phyloP scores from a whole-genome alignment of 2,888 invertebrate species.

The Chaitophorus viminalis region DNA sequence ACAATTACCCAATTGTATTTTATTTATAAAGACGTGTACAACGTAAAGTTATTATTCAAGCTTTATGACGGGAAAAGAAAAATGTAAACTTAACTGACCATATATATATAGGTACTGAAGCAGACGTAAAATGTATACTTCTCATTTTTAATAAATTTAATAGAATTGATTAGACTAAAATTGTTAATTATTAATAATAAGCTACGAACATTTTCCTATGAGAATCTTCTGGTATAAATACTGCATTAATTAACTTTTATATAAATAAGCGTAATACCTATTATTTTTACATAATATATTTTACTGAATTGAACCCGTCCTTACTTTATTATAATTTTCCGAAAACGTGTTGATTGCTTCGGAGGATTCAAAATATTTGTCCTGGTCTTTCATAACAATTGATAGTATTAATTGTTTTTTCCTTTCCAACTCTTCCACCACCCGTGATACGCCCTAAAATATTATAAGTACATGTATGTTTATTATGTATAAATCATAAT shows the following conservation, averaged over 20 bases:
- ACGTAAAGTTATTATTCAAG: background rate
- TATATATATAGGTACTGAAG: background rate
- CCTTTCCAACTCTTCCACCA: slow-evolving; percentile 79
- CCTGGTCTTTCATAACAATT: slow-evolving; percentile 75
- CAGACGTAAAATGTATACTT: too few relatives aligned
- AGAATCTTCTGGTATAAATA: background rate
- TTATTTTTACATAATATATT: too few relatives aligned
- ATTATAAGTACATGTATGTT: background rate
- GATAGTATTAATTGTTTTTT: slow-evolving; percentile 75
- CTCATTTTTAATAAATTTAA: background rate
- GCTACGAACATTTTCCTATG: background rate
- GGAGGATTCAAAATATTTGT: slow-evolving; percentile 77
- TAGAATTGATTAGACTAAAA: background rate
- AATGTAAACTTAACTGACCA: background rate
- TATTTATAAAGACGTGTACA: background rate
- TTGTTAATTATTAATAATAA: background rate
- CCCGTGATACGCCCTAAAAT: slow-evolving; percentile 72
- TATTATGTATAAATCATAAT: background rate
- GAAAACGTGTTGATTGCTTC: slow-evolving; percentile 76
- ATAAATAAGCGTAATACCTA: too few relatives aligned
- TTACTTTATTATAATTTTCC: slow-evolving; percentile 75
- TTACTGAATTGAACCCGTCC: too few relatives aligned
- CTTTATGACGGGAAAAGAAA: background rate
- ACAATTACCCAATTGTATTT: background rate
- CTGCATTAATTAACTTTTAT: background rate